These are phyloP conservation scores for Corythornis cristatus DNA, from an alignment of 2,113 vertebrate species.

Conservation along the genomic window DNA sequence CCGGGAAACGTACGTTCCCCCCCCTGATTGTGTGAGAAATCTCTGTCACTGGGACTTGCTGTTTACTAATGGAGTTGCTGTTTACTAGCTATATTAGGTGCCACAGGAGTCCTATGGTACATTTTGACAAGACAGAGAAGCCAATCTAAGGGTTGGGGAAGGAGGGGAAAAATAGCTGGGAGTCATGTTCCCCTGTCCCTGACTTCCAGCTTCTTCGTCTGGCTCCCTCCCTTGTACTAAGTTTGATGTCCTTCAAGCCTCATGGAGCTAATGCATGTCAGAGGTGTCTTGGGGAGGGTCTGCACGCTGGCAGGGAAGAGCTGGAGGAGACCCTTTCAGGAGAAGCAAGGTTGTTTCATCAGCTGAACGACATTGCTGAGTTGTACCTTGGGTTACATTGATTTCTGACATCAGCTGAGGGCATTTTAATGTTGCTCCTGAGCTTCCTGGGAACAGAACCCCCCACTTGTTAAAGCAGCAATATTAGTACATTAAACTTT, in stretches of 20 bases:
- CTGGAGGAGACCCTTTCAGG: neutral
- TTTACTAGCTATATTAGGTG: neutral
- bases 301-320: neutral
- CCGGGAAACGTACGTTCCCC: constrained; percentile 74
- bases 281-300: neutral
- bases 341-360: neutral
- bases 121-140: neutral
- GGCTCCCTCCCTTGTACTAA: neutral
- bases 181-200: neutral
- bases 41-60: neutral
- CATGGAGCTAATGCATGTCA: neutral
- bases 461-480: neutral
- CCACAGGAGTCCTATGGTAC: neutral
- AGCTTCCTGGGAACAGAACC: neutral
- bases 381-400: neutral
- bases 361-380: neutral
- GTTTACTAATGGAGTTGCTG: neutral
- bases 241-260: neutral
- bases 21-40: neutral
- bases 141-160: neutral
- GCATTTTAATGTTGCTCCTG: neutral
- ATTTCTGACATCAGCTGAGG: neutral
- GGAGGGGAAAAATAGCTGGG: neutral
- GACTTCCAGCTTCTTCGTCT: neutral
- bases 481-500: neutral